Percentiles rank a stretch among this genome's conserved stretches.
Evolutionary conservation across 37 sponge, comb jelly and placozoan genomes (phyloP).

Genomic region (Theonella swinhoei): DNA sequence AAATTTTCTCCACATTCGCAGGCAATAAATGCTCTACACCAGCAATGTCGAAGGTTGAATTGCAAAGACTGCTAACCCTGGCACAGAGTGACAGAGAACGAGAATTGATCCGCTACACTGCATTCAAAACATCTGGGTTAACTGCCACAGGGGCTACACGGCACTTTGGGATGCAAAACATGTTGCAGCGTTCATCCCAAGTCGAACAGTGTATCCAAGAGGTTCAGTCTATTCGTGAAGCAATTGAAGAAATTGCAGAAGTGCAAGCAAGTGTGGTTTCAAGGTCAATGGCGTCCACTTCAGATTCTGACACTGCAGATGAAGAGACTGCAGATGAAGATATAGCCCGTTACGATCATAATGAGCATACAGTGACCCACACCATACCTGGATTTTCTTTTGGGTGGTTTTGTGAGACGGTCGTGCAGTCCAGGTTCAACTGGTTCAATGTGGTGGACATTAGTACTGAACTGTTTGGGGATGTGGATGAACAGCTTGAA

Average conservation of each 20-base stretch:
- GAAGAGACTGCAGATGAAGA: too few relatives aligned
- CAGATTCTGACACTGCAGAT: too few relatives aligned
- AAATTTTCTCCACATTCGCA: too few relatives aligned
- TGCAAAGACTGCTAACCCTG: conserved; percentile 1
- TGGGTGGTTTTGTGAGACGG: too few relatives aligned
- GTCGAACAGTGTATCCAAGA: conserved; percentile 7
- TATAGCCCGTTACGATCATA: too few relatives aligned
- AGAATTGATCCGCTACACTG: not conserved
- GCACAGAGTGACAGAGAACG: conserved; percentile 30
- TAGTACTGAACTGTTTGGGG: not conserved
- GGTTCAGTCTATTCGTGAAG: conserved; percentile 17
- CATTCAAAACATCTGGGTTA: conserved; percentile 10
- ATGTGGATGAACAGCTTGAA: not conserved
- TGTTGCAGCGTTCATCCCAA: too few relatives aligned
- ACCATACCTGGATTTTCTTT: too few relatives aligned
- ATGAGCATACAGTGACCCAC: too few relatives aligned
- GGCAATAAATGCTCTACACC: too few relatives aligned
- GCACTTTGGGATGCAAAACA: conserved; percentile 42
- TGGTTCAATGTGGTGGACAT: not conserved
- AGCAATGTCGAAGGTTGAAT: not conserved
- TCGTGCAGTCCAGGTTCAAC: not conserved
- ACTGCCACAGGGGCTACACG: conserved; percentile 10
- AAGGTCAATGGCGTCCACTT: too few relatives aligned
- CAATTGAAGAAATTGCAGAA: conserved; percentile 21
- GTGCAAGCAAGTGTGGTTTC: conserved; percentile 16